A percentile compares a stretch with the other conserved stretches of the same genome.
phyloP scores from a whole-genome alignment of 2,797 vertebrate genomes.

The Natrix natrix region DNA sequence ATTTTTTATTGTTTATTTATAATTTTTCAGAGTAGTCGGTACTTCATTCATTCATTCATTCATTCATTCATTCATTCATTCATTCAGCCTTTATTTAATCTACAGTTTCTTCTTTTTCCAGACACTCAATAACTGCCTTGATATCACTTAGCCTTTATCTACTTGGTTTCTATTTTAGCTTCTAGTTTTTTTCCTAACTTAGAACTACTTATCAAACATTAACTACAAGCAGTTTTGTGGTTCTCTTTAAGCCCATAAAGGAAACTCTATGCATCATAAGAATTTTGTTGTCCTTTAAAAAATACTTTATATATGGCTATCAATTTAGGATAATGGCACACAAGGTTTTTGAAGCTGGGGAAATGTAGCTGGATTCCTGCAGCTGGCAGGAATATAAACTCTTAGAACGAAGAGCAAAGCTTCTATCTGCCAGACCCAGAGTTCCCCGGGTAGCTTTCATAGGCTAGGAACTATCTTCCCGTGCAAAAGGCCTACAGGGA shows the following conservation, averaged over 20 bases:
- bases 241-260: not conserved
- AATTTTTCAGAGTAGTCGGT: not conserved
- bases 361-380: not conserved
- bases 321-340: not conserved
- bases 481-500: constrained; percentile 10
- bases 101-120: not conserved
- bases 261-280: not conserved
- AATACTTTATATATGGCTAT: not conserved
- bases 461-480: not conserved
- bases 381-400: not conserved
- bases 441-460: not conserved
- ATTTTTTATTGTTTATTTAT: not conserved
- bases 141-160: not conserved
- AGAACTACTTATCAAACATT: not conserved
- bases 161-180: not conserved
- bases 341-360: not conserved
- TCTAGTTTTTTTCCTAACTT: not conserved
- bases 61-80: not conserved
- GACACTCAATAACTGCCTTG: not conserved
- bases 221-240: not conserved
- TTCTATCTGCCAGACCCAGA: not conserved
- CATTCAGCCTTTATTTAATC: not conserved
- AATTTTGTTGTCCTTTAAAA: constrained; percentile 5
- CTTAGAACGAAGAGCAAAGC: not conserved
- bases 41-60: not conserved